Percentiles rank a stretch among this genome's conserved stretches.
phyloP scores from a whole-genome alignment of 2,113 vertebrate genomes.

The Sorex fumeus region DNA sequence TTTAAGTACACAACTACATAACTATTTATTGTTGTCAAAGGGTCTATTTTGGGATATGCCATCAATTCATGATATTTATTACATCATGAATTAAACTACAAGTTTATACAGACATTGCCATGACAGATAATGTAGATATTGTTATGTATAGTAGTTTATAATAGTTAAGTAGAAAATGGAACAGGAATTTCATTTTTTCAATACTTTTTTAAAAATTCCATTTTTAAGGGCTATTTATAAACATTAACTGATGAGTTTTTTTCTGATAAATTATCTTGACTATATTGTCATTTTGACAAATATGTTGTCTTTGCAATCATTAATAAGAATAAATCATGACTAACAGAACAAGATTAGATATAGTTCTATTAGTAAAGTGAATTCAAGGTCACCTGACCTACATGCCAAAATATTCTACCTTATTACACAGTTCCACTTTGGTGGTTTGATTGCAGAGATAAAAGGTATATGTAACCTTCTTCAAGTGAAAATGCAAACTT shows the following conservation, averaged over 20 bases:
- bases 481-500: background rate
- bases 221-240: background rate
- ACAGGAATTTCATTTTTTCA: background rate
- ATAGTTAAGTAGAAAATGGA: background rate
- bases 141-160: background rate
- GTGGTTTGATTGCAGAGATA: background rate
- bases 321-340: slow-evolving; percentile 24
- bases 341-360: background rate
- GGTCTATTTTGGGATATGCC: background rate
- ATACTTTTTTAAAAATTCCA: background rate
- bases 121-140: slow-evolving; percentile 24
- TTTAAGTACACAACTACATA: background rate
- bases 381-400: background rate
- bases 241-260: background rate
- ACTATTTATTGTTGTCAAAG: background rate
- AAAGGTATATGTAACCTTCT: background rate
- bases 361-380: background rate
- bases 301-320: background rate
- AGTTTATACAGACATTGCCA: slow-evolving; percentile 62
- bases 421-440: background rate
- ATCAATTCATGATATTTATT: slow-evolving; percentile 44
- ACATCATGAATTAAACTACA: slow-evolving; percentile 53
- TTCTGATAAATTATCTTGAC: slow-evolving; percentile 20
- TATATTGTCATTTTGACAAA: background rate
- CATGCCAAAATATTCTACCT: background rate